These are phyloP conservation scores for Micromys minutus DNA, from an alignment of 2,113 vertebrate species.

Conservation along the genomic window DNA sequence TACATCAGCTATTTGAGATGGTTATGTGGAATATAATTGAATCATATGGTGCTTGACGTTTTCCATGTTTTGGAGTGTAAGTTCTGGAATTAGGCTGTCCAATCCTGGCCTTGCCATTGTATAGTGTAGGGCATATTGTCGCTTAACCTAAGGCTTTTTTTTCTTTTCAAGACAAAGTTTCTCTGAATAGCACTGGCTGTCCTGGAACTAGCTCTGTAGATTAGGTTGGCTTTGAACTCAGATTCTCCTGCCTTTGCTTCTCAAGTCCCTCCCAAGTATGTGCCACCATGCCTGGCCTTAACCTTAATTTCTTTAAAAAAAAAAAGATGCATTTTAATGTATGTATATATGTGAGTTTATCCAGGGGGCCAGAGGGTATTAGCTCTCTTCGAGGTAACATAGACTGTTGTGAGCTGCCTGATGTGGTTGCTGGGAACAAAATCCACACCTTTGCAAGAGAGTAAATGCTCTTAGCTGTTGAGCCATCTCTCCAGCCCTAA, in stretches of 20 bases:
- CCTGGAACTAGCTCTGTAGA: background rate
- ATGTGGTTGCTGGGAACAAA: background rate
- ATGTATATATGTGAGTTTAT: background rate
- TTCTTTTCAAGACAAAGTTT: background rate
- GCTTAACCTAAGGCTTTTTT: background rate
- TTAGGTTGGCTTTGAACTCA: background rate
- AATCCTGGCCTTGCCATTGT: background rate
- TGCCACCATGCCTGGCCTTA: background rate
- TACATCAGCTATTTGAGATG: constrained; percentile 33
- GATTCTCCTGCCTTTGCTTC: background rate
- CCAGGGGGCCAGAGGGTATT: background rate
- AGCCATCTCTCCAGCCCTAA: background rate
- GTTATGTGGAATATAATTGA: constrained; percentile 42
- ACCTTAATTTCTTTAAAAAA: background rate
- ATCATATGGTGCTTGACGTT: background rate
- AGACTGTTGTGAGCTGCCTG: background rate
- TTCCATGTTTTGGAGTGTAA: background rate
- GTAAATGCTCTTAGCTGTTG: background rate
- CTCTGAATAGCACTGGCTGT: background rate
- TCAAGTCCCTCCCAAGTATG: background rate
- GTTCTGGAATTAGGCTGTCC: background rate
- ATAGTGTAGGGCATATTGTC: background rate
- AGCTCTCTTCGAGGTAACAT: background rate
- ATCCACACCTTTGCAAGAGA: background rate
- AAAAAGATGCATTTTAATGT: background rate